Evolutionary conservation across 2,113 vertebrate genomes (phyloP).

Genomic region (Pandion haliaetus): DNA sequence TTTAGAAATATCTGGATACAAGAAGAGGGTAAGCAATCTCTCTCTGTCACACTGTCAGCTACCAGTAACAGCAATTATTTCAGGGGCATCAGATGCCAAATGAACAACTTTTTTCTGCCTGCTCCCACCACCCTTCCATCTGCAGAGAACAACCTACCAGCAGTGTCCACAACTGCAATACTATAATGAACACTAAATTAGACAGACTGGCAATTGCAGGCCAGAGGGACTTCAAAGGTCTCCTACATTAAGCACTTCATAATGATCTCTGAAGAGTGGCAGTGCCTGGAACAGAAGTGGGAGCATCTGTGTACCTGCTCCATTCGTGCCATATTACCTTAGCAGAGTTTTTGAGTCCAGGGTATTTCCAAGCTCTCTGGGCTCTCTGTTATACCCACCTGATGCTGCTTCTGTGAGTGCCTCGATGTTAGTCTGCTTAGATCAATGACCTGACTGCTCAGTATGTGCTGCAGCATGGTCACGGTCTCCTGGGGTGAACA

Average conservation of each 20-base stretch:
- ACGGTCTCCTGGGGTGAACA: not conserved
- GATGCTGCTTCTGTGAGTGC: not conserved
- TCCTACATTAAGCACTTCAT: not conserved
- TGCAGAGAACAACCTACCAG: not conserved
- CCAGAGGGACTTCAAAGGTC: not conserved
- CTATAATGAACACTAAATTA: not conserved
- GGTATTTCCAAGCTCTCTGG: not conserved
- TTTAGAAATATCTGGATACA: not conserved
- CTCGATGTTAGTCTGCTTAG: not conserved
- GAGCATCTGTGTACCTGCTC: not conserved
- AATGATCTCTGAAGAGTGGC: not conserved
- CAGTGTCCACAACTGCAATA: not conserved
- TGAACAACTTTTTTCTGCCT: not conserved
- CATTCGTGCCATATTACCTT: rapidly evolving
- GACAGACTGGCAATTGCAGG: not conserved
- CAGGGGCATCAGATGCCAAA: not conserved
- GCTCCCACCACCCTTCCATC: not conserved
- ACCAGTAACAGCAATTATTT: not conserved
- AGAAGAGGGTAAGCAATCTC: not conserved
- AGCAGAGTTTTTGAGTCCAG: not conserved
- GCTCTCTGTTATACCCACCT: not conserved
- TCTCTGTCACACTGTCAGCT: not conserved
- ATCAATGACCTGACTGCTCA: not conserved
- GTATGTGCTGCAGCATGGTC: not conserved
- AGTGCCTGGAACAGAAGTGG: not conserved